These are phyloP conservation scores for Pogonocichla stellata DNA, from an alignment of 2,113 vertebrate genomes.

Conservation along the genomic window DNA sequence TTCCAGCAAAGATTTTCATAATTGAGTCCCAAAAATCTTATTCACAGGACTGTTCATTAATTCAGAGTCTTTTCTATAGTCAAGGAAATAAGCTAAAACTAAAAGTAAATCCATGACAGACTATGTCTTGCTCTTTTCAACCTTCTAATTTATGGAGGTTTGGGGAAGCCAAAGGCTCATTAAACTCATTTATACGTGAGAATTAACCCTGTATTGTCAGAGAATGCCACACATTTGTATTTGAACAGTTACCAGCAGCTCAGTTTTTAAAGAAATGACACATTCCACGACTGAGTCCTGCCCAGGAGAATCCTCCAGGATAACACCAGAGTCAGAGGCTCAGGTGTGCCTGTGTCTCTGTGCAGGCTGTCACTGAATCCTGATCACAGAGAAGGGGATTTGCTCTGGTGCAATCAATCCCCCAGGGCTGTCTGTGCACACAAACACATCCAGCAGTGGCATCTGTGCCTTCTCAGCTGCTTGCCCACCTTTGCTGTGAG, in stretches of 20 bases:
- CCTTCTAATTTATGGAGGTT: not conserved
- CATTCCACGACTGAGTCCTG: not conserved
- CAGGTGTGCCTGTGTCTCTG: not conserved
- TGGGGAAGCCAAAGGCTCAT: not conserved
- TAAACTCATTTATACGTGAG: not conserved
- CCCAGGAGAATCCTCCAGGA: not conserved
- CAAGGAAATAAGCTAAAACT: not conserved
- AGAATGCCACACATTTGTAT: not conserved
- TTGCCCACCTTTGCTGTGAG: not conserved
- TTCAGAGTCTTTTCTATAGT: not conserved
- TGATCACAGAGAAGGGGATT: not conserved
- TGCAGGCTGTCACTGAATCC: not conserved
- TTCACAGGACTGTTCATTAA: not conserved
- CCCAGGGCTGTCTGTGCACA: not conserved
- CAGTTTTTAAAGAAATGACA: not conserved
- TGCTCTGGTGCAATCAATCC: not conserved
- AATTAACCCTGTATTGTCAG: not conserved
- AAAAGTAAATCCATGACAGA: not conserved
- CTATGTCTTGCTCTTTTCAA: not conserved
- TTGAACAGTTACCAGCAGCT: not conserved
- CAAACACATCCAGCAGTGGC: not conserved
- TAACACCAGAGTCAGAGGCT: not conserved
- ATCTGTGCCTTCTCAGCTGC: not conserved
- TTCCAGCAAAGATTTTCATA: not conserved
- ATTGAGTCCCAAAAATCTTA: not conserved